Percentiles rank a stretch among this genome's conserved stretches.
phyloP scores from a whole-genome alignment of 2,888 invertebrate species.

The Sarcophaga carnaria region DNA sequence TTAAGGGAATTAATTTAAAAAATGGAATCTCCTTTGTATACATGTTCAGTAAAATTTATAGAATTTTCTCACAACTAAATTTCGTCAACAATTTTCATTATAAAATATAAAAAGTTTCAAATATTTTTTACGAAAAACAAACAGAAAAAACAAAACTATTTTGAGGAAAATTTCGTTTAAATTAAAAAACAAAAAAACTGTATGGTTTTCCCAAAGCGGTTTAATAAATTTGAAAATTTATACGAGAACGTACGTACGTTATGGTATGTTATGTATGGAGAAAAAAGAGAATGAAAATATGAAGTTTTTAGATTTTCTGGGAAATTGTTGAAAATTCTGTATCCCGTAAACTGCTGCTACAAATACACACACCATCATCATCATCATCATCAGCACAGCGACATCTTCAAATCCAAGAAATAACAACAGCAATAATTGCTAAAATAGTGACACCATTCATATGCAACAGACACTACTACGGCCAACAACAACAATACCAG shows the following conservation, averaged over 20 bases:
- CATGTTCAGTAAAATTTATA: constrained; percentile 10
- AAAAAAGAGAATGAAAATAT: constrained; percentile 17
- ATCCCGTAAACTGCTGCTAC: background rate
- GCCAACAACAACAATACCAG: constrained; percentile 27
- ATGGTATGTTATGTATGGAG: background rate
- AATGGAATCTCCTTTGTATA: too few species aligned
- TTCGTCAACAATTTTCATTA: constrained; percentile 34
- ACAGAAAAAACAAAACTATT: constrained; percentile 20
- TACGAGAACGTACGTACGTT: background rate
- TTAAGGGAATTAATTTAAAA: too few species aligned
- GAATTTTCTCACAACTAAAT: constrained; percentile 28
- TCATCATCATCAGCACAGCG: background rate
- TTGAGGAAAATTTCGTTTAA: background rate
- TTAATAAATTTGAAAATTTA: constrained; percentile 44
- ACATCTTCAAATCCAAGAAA: background rate
- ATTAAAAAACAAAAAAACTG: constrained; percentile 13
- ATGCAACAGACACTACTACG: constrained; percentile 9
- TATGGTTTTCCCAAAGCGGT: constrained; percentile 43
- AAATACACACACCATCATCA: background rate
- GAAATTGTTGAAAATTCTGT: background rate
- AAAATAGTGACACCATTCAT: background rate
- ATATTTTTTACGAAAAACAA: constrained; percentile 26
- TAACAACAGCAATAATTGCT: background rate
- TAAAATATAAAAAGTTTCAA: background rate
- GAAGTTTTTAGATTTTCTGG: background rate